Evolutionary conservation across 53 echinoderm and acorn worm genomes (phyloP).

Genomic region (Glandiceps talaboti): DNA sequence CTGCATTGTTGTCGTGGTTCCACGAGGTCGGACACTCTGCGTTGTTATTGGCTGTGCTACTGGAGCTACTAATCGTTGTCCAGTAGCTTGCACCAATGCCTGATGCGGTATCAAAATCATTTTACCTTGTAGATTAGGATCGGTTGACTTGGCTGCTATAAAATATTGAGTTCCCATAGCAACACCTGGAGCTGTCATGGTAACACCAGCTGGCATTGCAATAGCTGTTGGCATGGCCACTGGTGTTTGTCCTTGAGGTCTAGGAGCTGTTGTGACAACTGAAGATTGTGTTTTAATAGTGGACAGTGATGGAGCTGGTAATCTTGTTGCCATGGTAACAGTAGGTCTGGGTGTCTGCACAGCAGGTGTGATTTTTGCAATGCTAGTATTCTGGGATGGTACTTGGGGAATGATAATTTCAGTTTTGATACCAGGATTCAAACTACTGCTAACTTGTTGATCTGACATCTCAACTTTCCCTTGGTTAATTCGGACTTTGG

Average conservation of each 20-base stretch:
- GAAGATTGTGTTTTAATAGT: background rate
- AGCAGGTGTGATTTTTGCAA: background rate
- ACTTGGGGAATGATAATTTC: background rate
- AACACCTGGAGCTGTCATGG: background rate
- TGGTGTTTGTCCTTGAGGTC: constrained; percentile 4
- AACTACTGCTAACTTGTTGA: no score
- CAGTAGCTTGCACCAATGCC: constrained; percentile 74
- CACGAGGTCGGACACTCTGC: background rate
- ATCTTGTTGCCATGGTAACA: background rate
- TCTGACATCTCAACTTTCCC: background rate
- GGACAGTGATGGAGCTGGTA: background rate
- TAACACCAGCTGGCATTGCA: background rate
- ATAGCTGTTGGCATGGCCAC: constrained; percentile 14
- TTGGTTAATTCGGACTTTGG: background rate
- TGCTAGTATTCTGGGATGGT: background rate
- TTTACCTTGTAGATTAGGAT: constrained; percentile 93
- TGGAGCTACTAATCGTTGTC: constrained; percentile 28
- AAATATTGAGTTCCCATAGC: constrained; percentile 77
- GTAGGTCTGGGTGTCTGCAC: background rate
- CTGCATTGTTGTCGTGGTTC: background rate
- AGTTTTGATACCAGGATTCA: background rate
- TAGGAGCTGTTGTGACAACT: constrained; percentile 4
- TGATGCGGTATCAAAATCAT: constrained; percentile 94
- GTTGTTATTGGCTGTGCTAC: background rate
- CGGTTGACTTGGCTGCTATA: constrained; percentile 90